phyloP scores from a whole-genome alignment of 2,113 vertebrate genomes.

The Notarius quadriscutis region DNA sequence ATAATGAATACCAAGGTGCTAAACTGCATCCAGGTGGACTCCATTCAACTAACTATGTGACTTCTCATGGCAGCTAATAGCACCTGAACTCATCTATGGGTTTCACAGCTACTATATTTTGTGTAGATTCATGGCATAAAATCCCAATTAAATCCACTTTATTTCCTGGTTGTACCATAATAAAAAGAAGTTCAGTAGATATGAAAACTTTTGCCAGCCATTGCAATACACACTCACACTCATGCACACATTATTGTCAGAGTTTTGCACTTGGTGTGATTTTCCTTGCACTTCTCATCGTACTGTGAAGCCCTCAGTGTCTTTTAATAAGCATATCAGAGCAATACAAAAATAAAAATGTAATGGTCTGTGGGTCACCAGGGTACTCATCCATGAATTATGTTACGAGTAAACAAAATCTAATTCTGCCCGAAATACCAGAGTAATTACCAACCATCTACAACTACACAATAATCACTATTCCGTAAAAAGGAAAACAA shows the following conservation, averaged over 20 bases:
- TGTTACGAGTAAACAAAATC: slow-evolving; percentile 3
- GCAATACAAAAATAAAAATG: background rate
- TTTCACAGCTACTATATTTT: background rate
- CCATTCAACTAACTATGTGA: background rate
- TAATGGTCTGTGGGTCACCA: background rate
- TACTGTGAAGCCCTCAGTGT: background rate
- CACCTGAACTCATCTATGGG: background rate
- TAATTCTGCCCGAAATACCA: background rate
- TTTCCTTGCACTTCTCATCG: background rate
- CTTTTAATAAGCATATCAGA: background rate
- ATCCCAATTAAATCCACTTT: background rate
- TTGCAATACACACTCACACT: background rate
- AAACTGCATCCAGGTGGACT: background rate
- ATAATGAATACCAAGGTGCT: background rate
- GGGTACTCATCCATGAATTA: background rate
- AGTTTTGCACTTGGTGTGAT: background rate
- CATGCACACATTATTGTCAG: background rate
- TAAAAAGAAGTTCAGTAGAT: background rate
- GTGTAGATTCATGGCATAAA: background rate
- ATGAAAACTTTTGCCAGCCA: no score
- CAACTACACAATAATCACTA: background rate
- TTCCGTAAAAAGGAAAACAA: slow-evolving; percentile 5
- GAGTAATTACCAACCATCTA: background rate
- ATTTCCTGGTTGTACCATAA: background rate
- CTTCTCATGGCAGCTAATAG: background rate